phyloP scores from a whole-genome alignment of 2,113 vertebrate genomes.

The Gobius niger region DNA sequence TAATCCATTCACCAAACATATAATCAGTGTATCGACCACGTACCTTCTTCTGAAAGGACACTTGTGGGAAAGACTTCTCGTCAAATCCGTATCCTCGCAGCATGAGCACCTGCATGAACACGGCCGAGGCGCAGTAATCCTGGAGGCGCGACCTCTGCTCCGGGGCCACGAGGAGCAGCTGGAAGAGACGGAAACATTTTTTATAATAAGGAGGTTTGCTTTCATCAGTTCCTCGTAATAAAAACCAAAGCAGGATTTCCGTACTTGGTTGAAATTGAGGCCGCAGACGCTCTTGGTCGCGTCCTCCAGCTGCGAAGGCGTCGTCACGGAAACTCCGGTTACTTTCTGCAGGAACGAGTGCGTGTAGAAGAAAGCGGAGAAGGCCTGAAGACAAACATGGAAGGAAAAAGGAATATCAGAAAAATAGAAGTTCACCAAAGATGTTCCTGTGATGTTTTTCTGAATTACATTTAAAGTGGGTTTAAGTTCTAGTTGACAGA shows the following conservation, averaged over 20 bases:
- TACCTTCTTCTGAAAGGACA: slow-evolving; percentile 84
- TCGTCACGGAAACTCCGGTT: slow-evolving; percentile 68
- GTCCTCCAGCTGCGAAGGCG: slow-evolving; percentile 71
- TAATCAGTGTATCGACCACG: no score
- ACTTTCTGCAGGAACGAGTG: slow-evolving; percentile 80
- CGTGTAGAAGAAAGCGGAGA: slow-evolving; percentile 91
- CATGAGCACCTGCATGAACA: slow-evolving; percentile 78
- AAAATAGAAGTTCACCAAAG: no score
- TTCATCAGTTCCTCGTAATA: neutral
- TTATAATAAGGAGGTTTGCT: slow-evolving; percentile 44
- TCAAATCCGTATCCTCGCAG: slow-evolving; percentile 81
- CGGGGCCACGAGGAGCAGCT: slow-evolving; percentile 62
- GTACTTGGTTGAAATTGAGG: slow-evolving; percentile 62
- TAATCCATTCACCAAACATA: no score
- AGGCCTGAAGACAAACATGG: slow-evolving; percentile 78
- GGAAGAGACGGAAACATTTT: slow-evolving; percentile 5
- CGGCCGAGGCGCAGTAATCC: slow-evolving; percentile 76
- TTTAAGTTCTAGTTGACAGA: no score
- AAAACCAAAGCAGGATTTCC: neutral
- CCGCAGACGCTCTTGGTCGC: slow-evolving; percentile 74
- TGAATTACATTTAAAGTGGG: no score
- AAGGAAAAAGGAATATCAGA: neutral
- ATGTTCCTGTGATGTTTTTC: no score
- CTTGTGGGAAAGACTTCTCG: slow-evolving; percentile 64
- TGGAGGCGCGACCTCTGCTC: slow-evolving; percentile 52